Conservation (phyloP, 2,113 vertebrate genomes). For the Serinus canaria region DNA sequence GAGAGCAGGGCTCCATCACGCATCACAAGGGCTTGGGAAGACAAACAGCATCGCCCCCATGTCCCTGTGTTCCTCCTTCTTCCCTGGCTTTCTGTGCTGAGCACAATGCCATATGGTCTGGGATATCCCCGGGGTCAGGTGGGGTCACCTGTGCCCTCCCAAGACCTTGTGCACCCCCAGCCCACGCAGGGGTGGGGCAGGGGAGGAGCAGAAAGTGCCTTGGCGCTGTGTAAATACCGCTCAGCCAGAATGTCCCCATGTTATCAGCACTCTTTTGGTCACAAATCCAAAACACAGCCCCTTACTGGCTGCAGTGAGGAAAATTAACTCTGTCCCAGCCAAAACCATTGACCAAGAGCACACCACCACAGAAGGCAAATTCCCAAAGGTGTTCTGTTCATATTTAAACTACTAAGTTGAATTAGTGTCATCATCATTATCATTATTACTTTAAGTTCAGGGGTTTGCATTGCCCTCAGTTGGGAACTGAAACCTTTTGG, state of each 20-base stretch:
- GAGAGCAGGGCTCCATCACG: neutral
- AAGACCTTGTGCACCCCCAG: accelerated
- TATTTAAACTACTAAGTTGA: neutral
- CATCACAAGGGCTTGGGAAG: accelerated
- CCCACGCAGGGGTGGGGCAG: accelerated
- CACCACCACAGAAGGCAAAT: neutral
- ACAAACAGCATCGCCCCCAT: accelerated
- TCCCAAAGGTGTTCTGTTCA: neutral
- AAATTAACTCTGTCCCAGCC: neutral
- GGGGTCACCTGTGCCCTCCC: neutral
- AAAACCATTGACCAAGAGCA: neutral
- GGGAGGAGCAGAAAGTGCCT: neutral
- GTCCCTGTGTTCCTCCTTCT: neutral
- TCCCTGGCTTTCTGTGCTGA: neutral
- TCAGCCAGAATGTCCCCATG: accelerated
- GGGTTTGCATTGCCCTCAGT: neutral
- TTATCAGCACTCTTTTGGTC: accelerated
- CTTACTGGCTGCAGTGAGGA: accelerated
- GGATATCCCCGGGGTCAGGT: neutral
- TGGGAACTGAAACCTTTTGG: neutral
- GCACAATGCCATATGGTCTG: accelerated
- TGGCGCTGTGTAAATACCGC: accelerated
- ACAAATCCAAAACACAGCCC: neutral
- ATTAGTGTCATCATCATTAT: neutral
- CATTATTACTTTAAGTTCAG: neutral